Evolutionary conservation across 1,140 invertebrate species (phyloP), one percentile per base, ranked within the genome.

Genomic region (Brachionus paranguensis): DNA sequence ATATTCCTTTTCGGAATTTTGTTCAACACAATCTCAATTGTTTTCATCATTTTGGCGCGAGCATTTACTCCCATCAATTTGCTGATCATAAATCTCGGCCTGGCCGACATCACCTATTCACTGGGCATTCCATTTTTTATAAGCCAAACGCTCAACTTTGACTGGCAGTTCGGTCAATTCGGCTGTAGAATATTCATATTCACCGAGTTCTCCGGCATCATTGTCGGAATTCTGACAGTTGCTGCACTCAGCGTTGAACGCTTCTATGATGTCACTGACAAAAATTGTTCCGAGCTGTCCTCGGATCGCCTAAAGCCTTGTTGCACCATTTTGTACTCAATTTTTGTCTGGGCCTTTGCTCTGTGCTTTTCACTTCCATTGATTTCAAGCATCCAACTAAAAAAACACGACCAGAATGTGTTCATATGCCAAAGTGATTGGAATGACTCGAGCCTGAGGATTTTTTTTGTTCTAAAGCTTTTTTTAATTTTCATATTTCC

Each of bases 171-270:
- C 41, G 78, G 78, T 24, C 50, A 41, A n/a, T 6, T 81, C 2
- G 78, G 78, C 0, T 81, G 78, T n/a, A 81, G 43, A 81, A 68
- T 81, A 47, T 81, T 81, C 41, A 81, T 81, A 65, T 81, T 81
- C 27, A 81, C 78, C 17, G 78, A 81, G 20, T 81, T 81, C 11
- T 64, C 33, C 6, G 78, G 78, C 4, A 27, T 81, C 3, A 81
- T 81, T 64, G 78, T 81, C 14, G 64, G 78, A 17, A 68, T 81
- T 24, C 37, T 81, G n/a, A 68, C 78, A 64, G 53, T 81, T 3
- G 64, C 78, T 37, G 78, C 78, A 17, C 33, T 81, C 2, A 81
- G 78, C 33, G 53, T 81, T 11, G 78, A 81, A 24, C 78, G 78
- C 12, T 81, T 64, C 37, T 43, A 64, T 29, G 64, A 81, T 64